Percentiles rank a stretch among this genome's conserved stretches.
Conservation (phyloP, 2,113 vertebrate species). For the Epinephelus moara region DNA sequence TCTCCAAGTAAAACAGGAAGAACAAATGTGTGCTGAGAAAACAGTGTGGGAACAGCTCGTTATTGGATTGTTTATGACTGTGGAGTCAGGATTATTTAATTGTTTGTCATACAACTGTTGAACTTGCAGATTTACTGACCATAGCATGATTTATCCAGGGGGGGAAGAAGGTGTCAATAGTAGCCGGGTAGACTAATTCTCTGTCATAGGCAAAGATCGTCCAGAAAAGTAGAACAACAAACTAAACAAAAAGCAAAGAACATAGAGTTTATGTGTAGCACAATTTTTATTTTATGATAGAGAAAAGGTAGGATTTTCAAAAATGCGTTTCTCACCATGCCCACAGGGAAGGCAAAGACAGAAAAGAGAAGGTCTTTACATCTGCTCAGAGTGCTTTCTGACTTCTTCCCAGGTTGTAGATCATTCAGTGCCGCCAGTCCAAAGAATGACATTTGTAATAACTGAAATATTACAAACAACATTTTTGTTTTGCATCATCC, state of each 20-base stretch:
- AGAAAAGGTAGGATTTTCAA: background rate
- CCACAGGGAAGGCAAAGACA: constrained; percentile 83
- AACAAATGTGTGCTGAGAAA: constrained; percentile 81
- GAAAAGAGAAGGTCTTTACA: constrained; percentile 81
- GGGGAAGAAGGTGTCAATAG: constrained; percentile 87
- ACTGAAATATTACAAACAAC: constrained; percentile 62
- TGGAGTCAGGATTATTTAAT: background rate
- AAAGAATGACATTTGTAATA: constrained; percentile 83
- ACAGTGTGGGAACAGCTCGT: background rate
- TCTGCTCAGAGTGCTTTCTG: constrained; percentile 48
- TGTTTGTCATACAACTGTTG: background rate
- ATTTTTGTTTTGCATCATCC: background rate
- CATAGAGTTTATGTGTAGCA: constrained; percentile 1
- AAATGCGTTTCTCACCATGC: constrained; percentile 74
- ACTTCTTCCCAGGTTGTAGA: constrained; percentile 60
- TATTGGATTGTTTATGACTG: background rate
- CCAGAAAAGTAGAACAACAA: constrained; percentile 92
- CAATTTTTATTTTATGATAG: background rate
- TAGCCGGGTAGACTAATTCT: constrained; percentile 89
- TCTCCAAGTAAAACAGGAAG: constrained; percentile 81
- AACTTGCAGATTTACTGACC: constrained; percentile 82
- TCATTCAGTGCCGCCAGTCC: constrained; percentile 77
- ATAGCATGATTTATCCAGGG: constrained; percentile 91
- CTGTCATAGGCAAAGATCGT: constrained; percentile 87
- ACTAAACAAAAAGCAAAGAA: constrained; percentile 76